Conservation (phyloP, 2,797 vertebrate species). For the Sciurus carolinensis region DNA sequence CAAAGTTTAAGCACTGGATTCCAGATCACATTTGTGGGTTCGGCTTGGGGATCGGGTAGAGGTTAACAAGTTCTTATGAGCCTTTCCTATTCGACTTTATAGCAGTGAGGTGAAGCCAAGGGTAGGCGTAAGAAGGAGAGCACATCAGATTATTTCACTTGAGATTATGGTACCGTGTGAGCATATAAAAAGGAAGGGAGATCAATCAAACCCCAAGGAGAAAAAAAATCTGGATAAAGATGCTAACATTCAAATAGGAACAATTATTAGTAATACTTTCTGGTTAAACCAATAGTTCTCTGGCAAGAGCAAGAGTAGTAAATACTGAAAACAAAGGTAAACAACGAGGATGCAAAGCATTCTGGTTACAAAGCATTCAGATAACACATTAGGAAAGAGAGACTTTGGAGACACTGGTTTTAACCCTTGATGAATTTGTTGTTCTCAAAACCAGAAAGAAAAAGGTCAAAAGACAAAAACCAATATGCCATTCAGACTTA, state of each 20-base stretch:
- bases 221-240: constrained; percentile 33
- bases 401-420: constrained; percentile 45
- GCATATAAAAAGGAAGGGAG: constrained; percentile 26
- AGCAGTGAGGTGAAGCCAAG: not conserved
- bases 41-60: not conserved
- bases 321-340: constrained; percentile 39
- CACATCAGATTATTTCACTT: not conserved
- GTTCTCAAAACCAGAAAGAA: constrained; percentile 45
- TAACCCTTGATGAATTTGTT: not conserved
- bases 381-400: constrained; percentile 3
- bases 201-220: constrained; percentile 65
- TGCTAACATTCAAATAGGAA: constrained; percentile 47
- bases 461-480: constrained; percentile 69
- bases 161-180: constrained; percentile 42
- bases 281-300: constrained; percentile 52
- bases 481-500: constrained; percentile 45
- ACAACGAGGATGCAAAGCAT: not conserved
- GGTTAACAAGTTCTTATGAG: not conserved
- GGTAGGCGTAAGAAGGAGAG: not conserved
- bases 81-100: constrained; percentile 1
- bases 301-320: not conserved
- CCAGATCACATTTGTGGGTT: not conserved
- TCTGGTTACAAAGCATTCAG: not conserved
- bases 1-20: not conserved
- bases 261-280: constrained; percentile 36